Percentiles rank a stretch among this genome's conserved stretches.
Conservation (phyloP, 2,113 vertebrate species). For the Potamarius usumacintae region DNA sequence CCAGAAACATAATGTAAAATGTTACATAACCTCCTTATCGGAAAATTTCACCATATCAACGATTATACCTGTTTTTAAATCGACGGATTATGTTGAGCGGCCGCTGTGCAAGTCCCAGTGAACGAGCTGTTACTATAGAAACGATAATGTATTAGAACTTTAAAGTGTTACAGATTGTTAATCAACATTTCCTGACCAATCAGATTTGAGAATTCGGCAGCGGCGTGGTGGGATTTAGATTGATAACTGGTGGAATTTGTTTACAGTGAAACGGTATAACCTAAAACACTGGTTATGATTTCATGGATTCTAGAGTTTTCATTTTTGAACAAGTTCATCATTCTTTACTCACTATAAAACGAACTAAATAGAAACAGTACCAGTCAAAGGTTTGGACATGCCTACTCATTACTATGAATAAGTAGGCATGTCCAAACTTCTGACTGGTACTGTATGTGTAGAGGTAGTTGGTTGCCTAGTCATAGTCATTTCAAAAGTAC, state of each 20-base stretch:
- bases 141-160: background rate
- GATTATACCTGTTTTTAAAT: background rate
- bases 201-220: background rate
- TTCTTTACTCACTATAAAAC: background rate
- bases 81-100: background rate
- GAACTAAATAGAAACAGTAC: no score
- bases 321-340: background rate
- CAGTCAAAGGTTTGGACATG: no score
- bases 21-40: background rate
- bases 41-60: background rate
- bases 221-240: background rate
- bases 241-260: background rate
- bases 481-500: background rate
- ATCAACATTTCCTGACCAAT: background rate
- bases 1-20: background rate
- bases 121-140: background rate
- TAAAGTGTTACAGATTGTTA: background rate
- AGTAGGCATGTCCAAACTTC: no score
- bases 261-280: background rate
- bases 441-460: no score
- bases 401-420: no score
- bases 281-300: background rate
- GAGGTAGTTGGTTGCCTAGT: slow-evolving; percentile 41
- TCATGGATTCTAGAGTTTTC: background rate
- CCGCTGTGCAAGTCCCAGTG: background rate